These are phyloP conservation scores for Balaeniceps rex DNA, from an alignment of 2,113 vertebrate species.

Conservation along the genomic window DNA sequence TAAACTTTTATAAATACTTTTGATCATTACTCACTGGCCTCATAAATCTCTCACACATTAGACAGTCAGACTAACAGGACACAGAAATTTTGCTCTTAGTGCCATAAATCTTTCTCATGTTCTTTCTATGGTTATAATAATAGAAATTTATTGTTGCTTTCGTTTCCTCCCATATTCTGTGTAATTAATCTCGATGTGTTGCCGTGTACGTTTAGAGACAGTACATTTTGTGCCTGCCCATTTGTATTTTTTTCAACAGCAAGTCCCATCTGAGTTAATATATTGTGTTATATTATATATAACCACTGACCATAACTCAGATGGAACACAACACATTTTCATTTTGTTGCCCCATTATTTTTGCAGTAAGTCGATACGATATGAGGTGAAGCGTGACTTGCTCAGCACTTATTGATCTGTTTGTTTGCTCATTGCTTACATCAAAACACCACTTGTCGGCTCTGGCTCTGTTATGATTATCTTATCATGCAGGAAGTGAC, in stretches of 20 bases:
- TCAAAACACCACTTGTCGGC: constrained; percentile 71
- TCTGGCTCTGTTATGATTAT: constrained; percentile 66
- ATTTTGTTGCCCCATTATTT: constrained; percentile 74
- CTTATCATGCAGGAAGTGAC: constrained; percentile 66
- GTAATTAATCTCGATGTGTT: constrained; percentile 48
- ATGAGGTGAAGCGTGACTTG: constrained; percentile 72
- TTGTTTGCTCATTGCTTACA: constrained; percentile 73
- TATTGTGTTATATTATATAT: constrained; percentile 66
- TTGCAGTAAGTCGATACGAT: constrained; percentile 70
- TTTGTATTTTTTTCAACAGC: constrained; percentile 33
- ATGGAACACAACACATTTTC: constrained; percentile 74
- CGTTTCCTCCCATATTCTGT: constrained; percentile 1
- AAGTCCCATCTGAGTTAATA: constrained; percentile 71
- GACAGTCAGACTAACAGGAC: constrained; percentile 42
- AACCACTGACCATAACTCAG: constrained; percentile 73
- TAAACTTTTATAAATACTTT: constrained; percentile 24
- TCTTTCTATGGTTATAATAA: constrained; percentile 35
- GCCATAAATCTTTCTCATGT: constrained; percentile 34
- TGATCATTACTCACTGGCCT: neutral
- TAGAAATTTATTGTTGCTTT: constrained; percentile 58
- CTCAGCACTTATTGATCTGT: constrained; percentile 79
- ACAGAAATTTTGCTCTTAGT: constrained; percentile 29
- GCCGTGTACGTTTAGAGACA: constrained; percentile 3
- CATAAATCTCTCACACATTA: constrained; percentile 36
- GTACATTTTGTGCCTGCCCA: constrained; percentile 37